Base-by-base conservation (phyloP, 2,888 invertebrate species). In the Hirtodrosophila cameraria region DNA sequence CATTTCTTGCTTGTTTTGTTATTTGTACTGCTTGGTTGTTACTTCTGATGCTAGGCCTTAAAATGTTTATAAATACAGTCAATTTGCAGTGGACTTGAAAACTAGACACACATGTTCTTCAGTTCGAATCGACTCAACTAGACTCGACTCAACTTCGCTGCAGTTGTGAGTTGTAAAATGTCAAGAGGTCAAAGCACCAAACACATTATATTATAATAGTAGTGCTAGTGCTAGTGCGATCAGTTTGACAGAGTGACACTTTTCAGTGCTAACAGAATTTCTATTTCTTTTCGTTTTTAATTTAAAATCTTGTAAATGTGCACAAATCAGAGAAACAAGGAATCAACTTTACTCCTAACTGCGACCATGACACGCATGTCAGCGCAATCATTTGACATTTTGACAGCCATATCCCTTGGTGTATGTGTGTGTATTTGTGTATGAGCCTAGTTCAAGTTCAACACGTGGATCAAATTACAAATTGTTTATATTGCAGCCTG, bases 11-110 rank as follows among this genome's bases (percentile, higher is more conserved):
- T n/a, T n/a, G n/a, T n/a, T n/a, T n/a, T n/a, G n/a, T n/a, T n/a
- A 23, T 5, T 23, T 8, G 23, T 7, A 3, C 23, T 23, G 1
- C 23, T 6, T 8, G 39, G 28, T 5, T 57, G 27, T 38, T 36
- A 33, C 30, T 36, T 4, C 33, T 18, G 15, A 13, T 45, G 45
- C 33, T 42, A 23, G 42, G 76, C 67, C 68, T 58, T 65, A 67
- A 71, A 81, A 67, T 82, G 77, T 83, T 83, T 83, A 85, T 82
- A 77, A 85, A 85, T 85, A 75, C 73, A 80, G 85, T 82, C 83
- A 85, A 83, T 83, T 83, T 80, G 75, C 67, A 74, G 83, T 82
- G 83, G 82, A 75, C 83, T 82, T 69, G 82, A 80, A 83, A 83
- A 85, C 85, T 74, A 53, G 77, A 69, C 82, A 75, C 85, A 83